Evolutionary conservation across 2,797 vertebrate species (phyloP).

Genomic region (Neomorphus geoffroyi): DNA sequence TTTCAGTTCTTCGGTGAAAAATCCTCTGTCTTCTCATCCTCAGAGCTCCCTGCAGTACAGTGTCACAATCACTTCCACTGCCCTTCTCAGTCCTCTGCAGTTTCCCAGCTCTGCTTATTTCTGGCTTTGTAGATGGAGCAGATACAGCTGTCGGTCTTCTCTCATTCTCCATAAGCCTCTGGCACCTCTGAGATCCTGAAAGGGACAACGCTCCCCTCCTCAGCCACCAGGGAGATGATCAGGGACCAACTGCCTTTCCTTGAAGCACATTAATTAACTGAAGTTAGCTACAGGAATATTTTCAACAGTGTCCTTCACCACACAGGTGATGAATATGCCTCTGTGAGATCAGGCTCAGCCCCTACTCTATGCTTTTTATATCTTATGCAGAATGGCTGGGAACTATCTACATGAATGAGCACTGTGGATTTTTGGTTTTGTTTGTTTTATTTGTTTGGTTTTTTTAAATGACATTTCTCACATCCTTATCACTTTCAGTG

Average conservation of each 20-base stretch:
- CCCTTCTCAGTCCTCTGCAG: neutral
- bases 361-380: neutral
- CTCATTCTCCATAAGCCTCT: neutral
- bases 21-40: too few relatives aligned
- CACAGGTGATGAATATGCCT: neutral
- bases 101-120: neutral
- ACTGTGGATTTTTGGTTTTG: neutral
- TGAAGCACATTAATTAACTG: neutral
- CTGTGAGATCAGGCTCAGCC: neutral
- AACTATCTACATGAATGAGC: neutral
- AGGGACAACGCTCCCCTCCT: neutral
- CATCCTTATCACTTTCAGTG: neutral
- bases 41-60: neutral
- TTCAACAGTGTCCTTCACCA: neutral
- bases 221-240: neutral
- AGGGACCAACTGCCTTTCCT: neutral
- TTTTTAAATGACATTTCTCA: neutral
- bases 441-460: neutral
- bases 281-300: neutral
- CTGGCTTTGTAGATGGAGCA: neutral
- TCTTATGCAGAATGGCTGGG: neutral
- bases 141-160: fast-evolving
- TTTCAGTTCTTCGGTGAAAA: neutral
- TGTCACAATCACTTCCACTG: neutral
- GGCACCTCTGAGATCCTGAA: neutral